Evolutionary conservation across 2,797 vertebrate genomes (phyloP).

Genomic region (Diceros bicornis): DNA sequence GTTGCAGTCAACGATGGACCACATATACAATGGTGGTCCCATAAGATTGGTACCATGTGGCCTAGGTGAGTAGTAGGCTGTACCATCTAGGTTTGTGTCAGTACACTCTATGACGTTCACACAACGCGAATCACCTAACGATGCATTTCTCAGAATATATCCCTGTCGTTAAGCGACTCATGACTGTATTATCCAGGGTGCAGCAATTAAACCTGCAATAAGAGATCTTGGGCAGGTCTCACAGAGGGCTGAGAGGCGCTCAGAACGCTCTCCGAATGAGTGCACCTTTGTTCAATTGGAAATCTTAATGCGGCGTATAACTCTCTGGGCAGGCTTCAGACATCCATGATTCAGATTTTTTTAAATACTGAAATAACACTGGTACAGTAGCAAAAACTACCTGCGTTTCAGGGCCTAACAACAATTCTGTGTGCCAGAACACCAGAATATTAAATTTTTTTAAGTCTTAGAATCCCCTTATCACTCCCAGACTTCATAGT

Average conservation of each 20-base stretch:
- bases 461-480: neutral
- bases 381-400: neutral
- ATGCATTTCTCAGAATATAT: too few relatives aligned
- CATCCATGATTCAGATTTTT: neutral
- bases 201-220: neutral
- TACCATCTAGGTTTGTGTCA: too few relatives aligned
- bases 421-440: neutral
- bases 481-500: neutral
- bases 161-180: too few relatives aligned
- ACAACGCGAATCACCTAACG: too few relatives aligned
- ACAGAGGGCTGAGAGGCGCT: neutral
- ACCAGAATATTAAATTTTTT: neutral
- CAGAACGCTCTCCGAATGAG: neutral
- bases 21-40: too few relatives aligned
- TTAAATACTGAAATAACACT: constrained; percentile 59
- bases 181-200: neutral
- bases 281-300: neutral
- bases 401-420: constrained; percentile 14
- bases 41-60: too few relatives aligned
- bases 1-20: too few relatives aligned
- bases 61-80: too few relatives aligned
- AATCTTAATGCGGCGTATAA: neutral
- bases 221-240: neutral
- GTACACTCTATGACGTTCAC: too few relatives aligned
- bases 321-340: constrained; percentile 30